Conservation (phyloP, 2,888 invertebrate species). For the Eubasilissa splendida region DNA sequence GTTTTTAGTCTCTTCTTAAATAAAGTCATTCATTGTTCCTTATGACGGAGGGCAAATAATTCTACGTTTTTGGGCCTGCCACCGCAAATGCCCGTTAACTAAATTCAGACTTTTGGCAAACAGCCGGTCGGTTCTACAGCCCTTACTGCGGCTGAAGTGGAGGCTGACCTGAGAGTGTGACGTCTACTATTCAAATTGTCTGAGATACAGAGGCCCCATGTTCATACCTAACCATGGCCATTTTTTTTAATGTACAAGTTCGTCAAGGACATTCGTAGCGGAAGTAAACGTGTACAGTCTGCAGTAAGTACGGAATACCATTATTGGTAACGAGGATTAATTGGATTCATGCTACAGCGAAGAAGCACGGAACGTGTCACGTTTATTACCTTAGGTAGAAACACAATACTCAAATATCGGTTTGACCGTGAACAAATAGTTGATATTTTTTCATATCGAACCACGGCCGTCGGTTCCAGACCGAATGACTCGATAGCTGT, state of each 20-base stretch:
- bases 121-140: no score
- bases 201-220: no score
- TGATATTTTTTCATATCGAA: constrained; percentile 19
- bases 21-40: no score
- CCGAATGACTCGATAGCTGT: neutral
- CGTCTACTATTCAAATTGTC: no score
- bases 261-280: neutral
- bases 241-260: neutral
- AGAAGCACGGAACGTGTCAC: constrained; percentile 35
- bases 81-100: no score
- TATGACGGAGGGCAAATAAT: no score
- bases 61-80: no score
- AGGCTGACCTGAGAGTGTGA: no score
- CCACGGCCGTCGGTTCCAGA: constrained; percentile 17
- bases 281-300: neutral
- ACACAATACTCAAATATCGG: neutral
- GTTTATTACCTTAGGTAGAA: constrained; percentile 15
- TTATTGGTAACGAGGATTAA: constrained; percentile 5
- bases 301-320: neutral
- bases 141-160: no score
- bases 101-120: no score
- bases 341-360: neutral
- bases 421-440: constrained; percentile 4
- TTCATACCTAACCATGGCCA: neutral
- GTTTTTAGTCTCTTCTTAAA: no score